Evolutionary conservation across 2,113 vertebrate genomes (phyloP), one percentile per base, ranked within the genome.

Genomic region (Tricholaema leucomelas): DNA sequence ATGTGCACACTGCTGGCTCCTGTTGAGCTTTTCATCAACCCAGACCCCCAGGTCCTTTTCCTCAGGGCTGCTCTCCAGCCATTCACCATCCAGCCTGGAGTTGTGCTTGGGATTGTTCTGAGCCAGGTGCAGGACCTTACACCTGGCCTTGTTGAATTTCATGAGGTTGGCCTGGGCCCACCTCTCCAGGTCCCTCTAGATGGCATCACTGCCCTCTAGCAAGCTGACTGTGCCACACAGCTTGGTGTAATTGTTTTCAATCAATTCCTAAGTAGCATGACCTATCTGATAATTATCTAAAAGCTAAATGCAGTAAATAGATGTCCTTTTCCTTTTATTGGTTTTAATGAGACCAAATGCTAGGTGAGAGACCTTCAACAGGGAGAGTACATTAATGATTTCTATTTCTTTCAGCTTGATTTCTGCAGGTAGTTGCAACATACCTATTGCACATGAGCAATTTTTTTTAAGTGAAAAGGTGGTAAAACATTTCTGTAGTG

Each of bases 261-360:
- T 23, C 21, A 75, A 30, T 54, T 81, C 70, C 60, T 59, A 66
- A 50, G 52, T 73, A 81, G 54, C 2, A 4, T 36, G 66, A 72
- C 66, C 35, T 81, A 20, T 88, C 58, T 91, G 90, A 61, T 69
- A 76, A 71, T 78, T 92, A 88, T 75, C 77, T 46, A 30, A 64
- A 12, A 80, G 28, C n/a, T 69, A 38, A 81, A 65, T 77, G 81
- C 33, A 11, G 54, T 72, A 83, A 79, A 72, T 40, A 6, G 31
- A 52, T 8, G 44, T 61, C 46, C 52, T 87, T 48, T 74, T 84
- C 30, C 31, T 71, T 60, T 38, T 79, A 28, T 31, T 33, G 44
- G 35, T 81, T 93, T 81, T 79, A 94, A 61, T 75, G 44, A 90
- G 67, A 44, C 10, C 9, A 80, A 44, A 25, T 36, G 55, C 31